Percentiles rank a stretch among this genome's conserved stretches.
Conservation (phyloP, 2,113 vertebrate species). For the Megaleporinus macrocephalus region DNA sequence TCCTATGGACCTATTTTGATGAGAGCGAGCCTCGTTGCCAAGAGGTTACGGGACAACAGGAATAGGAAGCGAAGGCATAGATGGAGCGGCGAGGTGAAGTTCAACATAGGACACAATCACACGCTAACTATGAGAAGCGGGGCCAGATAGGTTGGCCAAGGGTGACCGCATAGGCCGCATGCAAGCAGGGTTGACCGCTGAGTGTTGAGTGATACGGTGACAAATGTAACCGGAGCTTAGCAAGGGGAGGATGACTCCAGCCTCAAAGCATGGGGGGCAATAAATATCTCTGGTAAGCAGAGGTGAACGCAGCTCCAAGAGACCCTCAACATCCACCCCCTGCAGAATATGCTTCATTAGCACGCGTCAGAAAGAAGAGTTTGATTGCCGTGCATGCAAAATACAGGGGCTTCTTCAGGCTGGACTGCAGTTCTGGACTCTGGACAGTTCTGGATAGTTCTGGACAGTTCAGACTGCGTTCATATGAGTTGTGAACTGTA, state of each 20-base stretch:
- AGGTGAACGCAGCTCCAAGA: slow-evolving; percentile 27
- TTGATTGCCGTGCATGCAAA: slow-evolving; percentile 3
- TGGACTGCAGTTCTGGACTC: not conserved
- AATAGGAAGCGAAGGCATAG: slow-evolving; percentile 49
- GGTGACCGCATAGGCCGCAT: slow-evolving; percentile 49
- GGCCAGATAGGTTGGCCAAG: slow-evolving; percentile 51
- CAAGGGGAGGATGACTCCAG: slow-evolving; percentile 65
- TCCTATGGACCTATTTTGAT: slow-evolving; percentile 39
- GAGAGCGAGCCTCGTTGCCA: slow-evolving; percentile 35
- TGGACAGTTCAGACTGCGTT: too few relatives aligned
- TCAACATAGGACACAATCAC: slow-evolving; percentile 51
- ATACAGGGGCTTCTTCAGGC: not conserved
- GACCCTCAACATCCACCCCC: slow-evolving; percentile 20
- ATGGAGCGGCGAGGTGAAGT: slow-evolving; percentile 36
- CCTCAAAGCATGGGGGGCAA: slow-evolving; percentile 63
- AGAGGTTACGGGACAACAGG: slow-evolving; percentile 43
- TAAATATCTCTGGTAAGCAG: slow-evolving; percentile 61
- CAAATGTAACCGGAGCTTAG: slow-evolving; percentile 62
- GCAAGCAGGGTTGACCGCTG: slow-evolving; percentile 61
- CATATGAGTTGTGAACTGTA: not conserved
- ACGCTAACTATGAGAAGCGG: slow-evolving; percentile 33
- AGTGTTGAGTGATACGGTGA: slow-evolving; percentile 70
- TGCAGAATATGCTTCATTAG: slow-evolving; percentile 4
- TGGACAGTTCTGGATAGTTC: too few relatives aligned
- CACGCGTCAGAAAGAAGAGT: not conserved